Conservation (phyloP, 2,797 vertebrate species). For the Phoxinus dragarum region DNA sequence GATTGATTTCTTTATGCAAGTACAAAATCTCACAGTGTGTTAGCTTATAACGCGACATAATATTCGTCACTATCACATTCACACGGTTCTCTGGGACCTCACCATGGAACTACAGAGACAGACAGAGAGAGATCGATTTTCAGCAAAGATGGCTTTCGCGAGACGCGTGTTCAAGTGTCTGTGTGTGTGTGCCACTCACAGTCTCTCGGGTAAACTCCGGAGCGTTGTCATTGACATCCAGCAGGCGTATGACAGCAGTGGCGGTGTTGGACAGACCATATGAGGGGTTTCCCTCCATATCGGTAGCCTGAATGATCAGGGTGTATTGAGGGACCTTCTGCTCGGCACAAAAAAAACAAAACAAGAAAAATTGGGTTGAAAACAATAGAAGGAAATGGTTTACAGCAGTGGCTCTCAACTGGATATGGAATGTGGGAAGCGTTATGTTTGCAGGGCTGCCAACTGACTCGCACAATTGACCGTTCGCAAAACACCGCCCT, state of each 20-base stretch:
- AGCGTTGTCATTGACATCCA: constrained; percentile 95
- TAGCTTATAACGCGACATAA: constrained; percentile 6
- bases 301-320: constrained; percentile 97
- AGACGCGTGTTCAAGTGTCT: constrained; percentile 27
- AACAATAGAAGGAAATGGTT: neutral
- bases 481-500: no score
- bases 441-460: neutral
- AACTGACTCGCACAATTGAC: no score
- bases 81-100: constrained; percentile 94
- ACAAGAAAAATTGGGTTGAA: neutral
- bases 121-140: constrained; percentile 25
- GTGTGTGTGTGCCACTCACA: constrained; percentile 75
- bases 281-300: constrained; percentile 98
- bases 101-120: constrained; percentile 85
- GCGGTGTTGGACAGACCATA: constrained; percentile 97
- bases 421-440: neutral
- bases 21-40: constrained; percentile 28
- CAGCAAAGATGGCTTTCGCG: neutral
- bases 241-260: constrained; percentile 92
- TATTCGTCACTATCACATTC: constrained; percentile 90
- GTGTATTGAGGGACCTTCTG: constrained; percentile 99
- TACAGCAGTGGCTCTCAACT: neutral
- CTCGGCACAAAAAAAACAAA: neutral
- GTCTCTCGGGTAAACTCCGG: constrained; percentile 94
- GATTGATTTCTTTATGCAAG: neutral